A percentile compares a stretch with the other conserved stretches of the same genome.
Evolutionary conservation across 2,888 invertebrate species (phyloP).

Genomic region (Portevinia maculata): DNA sequence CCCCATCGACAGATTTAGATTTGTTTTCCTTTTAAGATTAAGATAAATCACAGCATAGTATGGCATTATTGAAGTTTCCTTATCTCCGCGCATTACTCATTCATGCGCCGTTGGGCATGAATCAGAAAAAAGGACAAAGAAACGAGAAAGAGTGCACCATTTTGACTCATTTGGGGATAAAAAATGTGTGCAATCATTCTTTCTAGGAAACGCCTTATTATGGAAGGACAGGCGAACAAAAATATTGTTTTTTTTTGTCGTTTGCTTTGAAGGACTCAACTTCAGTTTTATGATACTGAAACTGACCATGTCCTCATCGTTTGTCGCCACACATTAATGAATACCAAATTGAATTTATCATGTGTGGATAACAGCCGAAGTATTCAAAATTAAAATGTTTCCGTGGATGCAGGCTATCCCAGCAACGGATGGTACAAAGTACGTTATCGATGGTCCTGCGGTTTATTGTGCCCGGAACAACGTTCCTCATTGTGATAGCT

Average conservation of each 20-base stretch:
- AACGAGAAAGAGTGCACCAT: slow-evolving; percentile 2
- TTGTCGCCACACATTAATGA: slow-evolving; percentile 52
- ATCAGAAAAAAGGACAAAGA: neutral
- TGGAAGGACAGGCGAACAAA: slow-evolving; percentile 29
- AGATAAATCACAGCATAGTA: slow-evolving; percentile 31
- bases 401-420: slow-evolving; percentile 4
- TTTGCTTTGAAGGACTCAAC: slow-evolving; percentile 1
- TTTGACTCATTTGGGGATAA: slow-evolving; percentile 39
- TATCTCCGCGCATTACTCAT: slow-evolving; percentile 27
- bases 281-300: neutral
- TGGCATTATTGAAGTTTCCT: slow-evolving; percentile 34
- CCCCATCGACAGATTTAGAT: slow-evolving; percentile 16
- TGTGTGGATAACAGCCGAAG: slow-evolving; percentile 34
- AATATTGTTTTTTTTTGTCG: slow-evolving; percentile 4
- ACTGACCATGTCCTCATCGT: neutral
- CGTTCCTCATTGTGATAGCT: slow-evolving; percentile 49
- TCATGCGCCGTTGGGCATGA: neutral
- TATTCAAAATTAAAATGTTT: slow-evolving; percentile 51
- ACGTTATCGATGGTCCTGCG: slow-evolving; percentile 56
- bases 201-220: slow-evolving; percentile 46
- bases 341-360: slow-evolving; percentile 65
- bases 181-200: slow-evolving; percentile 47
- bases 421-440: slow-evolving; percentile 44
- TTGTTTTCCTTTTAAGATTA: slow-evolving; percentile 13
- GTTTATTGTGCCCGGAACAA: slow-evolving; percentile 31